These are phyloP conservation scores for Calcarius lapponicus DNA, from an alignment of 2,797 vertebrate species.

Conservation along the genomic window DNA sequence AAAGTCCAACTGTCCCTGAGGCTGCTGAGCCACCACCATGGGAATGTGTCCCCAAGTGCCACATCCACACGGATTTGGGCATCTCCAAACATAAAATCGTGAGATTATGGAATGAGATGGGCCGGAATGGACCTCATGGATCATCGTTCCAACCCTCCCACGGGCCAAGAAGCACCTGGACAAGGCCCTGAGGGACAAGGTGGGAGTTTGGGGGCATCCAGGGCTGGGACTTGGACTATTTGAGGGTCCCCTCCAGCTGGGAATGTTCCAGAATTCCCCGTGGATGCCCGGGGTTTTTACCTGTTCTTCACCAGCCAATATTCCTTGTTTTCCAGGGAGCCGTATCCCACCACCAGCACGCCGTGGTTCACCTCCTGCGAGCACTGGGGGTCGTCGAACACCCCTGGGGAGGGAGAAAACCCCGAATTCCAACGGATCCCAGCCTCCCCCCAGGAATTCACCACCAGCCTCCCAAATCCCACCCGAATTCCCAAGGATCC, in stretches of 20 bases:
- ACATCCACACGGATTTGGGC: fast-evolving
- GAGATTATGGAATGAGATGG: fast-evolving
- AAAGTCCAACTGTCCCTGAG: background rate
- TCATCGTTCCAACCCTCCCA: background rate
- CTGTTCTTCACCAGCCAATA: constrained; percentile 98
- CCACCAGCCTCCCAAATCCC: background rate
- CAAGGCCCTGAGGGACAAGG: background rate
- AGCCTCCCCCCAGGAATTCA: background rate
- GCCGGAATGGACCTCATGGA: fast-evolving
- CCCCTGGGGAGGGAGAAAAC: constrained; percentile 72
- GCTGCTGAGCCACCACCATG: fast-evolving
- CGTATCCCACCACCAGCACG: constrained; percentile 87
- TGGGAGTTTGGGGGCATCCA: background rate
- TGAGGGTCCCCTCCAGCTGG: fast-evolving
- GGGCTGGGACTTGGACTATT: background rate
- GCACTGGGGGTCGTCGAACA: constrained; percentile 85
- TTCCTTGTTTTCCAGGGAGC: constrained; percentile 78
- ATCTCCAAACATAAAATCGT: fast-evolving
- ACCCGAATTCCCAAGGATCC: fast-evolving
- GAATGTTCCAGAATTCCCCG: background rate
- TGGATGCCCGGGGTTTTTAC: constrained; percentile 53
- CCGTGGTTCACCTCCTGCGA: constrained; percentile 80
- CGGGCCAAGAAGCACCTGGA: background rate
- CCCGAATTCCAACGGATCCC: fast-evolving
- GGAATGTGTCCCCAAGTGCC: background rate